Evolutionary conservation across 1,140 invertebrate genomes (phyloP).

Genomic region (Andrena cerasifolii): DNA sequence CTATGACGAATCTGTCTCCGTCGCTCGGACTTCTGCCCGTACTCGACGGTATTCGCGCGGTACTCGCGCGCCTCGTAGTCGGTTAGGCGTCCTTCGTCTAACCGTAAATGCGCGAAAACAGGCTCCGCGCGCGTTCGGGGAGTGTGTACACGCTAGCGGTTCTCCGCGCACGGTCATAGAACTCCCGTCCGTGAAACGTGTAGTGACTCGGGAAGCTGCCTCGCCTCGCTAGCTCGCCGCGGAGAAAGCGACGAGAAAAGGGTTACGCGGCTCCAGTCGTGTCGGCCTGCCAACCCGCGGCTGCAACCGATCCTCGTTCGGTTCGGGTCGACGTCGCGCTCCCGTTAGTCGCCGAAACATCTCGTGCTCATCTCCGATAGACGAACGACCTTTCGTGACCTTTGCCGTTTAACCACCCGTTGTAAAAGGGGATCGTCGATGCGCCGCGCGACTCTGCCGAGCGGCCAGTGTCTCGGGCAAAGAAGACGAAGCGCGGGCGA

Average conservation of each 20-base stretch:
- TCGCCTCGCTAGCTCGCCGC: too few relatives aligned
- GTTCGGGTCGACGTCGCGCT: background rate
- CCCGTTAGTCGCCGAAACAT: too few relatives aligned
- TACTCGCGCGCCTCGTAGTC: constrained; percentile 37
- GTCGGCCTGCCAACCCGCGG: constrained; percentile 4
- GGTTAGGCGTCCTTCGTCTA: constrained; percentile 47
- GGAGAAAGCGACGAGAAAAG: constrained; percentile 29
- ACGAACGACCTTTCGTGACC: constrained; percentile 59
- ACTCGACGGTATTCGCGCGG: constrained; percentile 19
- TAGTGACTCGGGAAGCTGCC: constrained; percentile 28
- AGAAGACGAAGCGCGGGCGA: constrained; percentile 36
- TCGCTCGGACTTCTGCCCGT: constrained; percentile 29
- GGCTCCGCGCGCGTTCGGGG: constrained; percentile 13
- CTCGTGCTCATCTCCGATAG: background rate
- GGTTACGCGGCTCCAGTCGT: constrained; percentile 13
- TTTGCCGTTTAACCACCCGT: constrained; percentile 45
- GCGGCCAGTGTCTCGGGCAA: constrained; percentile 9
- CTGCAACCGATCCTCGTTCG: background rate
- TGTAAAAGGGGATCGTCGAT: constrained; percentile 8
- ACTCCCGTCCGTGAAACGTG: constrained; percentile 57
- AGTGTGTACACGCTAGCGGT: constrained; percentile 24
- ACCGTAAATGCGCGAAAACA: constrained; percentile 51
- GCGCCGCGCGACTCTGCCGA: constrained; percentile 26
- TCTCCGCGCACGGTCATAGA: constrained; percentile 56
- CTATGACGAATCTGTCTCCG: constrained; percentile 9